These are phyloP conservation scores for Drosophila kikkawai DNA, from an alignment of 1,140 invertebrate species.

Conservation along the genomic window DNA sequence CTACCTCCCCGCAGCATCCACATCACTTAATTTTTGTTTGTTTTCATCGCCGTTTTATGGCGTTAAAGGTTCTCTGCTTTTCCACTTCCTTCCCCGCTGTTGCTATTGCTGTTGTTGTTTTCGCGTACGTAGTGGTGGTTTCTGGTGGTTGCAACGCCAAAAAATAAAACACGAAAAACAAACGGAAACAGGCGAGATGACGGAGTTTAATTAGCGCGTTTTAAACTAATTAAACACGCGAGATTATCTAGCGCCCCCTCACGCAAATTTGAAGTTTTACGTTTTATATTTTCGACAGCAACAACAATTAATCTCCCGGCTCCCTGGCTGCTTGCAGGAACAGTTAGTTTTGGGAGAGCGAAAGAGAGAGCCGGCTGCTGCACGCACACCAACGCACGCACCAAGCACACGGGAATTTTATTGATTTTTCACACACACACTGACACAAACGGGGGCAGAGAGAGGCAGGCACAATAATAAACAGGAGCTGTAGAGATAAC, in stretches of 20 bases:
- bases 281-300: not conserved
- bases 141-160: slow-evolving; percentile 18
- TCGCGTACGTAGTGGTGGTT: slow-evolving; percentile 12
- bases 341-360: slow-evolving; percentile 12
- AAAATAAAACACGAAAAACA: not conserved
- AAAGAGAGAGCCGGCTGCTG: slow-evolving; percentile 63
- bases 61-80: slow-evolving; percentile 4
- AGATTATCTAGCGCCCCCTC: slow-evolving; percentile 5
- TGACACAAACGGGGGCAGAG: not conserved
- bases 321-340: slow-evolving; percentile 4
- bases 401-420: slow-evolving; percentile 50
- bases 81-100: not conserved
- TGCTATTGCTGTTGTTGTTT: slow-evolving; percentile 13
- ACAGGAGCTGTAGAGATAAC: slow-evolving; percentile 39
- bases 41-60: slow-evolving; percentile 13
- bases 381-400: slow-evolving; percentile 40
- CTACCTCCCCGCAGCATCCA: slow-evolving; percentile 14
- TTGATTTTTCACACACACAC: slow-evolving; percentile 73
- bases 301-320: slow-evolving; percentile 7
- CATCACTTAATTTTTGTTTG: slow-evolving; percentile 2
- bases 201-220: slow-evolving; percentile 40
- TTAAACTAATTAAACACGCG: slow-evolving; percentile 53
- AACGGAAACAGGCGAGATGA: not conserved
- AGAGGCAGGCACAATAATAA: slow-evolving; percentile 26
- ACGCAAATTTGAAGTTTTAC: slow-evolving; percentile 6